Conservation (phyloP, 1,140 invertebrate genomes). For the Drosophila orena region DNA sequence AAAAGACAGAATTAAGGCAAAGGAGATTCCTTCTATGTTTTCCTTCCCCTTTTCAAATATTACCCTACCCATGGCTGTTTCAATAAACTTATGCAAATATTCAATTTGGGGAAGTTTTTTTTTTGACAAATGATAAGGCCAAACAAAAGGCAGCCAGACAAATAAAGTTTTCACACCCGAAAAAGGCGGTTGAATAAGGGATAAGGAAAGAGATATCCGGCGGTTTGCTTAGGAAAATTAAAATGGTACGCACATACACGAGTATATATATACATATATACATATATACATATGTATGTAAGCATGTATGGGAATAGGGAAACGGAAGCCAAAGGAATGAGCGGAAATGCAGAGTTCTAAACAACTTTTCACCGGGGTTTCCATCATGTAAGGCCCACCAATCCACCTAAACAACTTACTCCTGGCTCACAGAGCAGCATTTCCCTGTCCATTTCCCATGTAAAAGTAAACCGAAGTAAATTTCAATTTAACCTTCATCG, state of each 20-base stretch:
- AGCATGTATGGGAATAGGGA: not conserved
- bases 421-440: conserved; percentile 5
- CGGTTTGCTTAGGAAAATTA: conserved; percentile 75
- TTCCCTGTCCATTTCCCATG: not conserved
- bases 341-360: conserved; percentile 52
- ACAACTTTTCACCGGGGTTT: conserved; percentile 72
- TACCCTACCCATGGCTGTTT: conserved; percentile 51
- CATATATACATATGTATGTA: not conserved
- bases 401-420: conserved; percentile 49
- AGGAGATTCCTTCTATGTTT: conserved; percentile 16
- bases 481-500: conserved; percentile 84
- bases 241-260: conserved; percentile 55
- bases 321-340: conserved; percentile 3
- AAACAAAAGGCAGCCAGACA: conserved; percentile 76
- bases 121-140: conserved; percentile 79
- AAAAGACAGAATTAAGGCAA: conserved; percentile 6
- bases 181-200: conserved; percentile 25
- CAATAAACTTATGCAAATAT: conserved; percentile 83
- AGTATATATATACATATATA: not conserved
- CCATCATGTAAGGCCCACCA: conserved; percentile 47
- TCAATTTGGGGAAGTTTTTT: conserved; percentile 72
- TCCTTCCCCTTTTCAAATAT: conserved; percentile 22
- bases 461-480: conserved; percentile 67
- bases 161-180: conserved; percentile 76
- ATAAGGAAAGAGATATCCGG: conserved; percentile 51